Base-by-base conservation (phyloP, 2,113 vertebrate species). In the Macrotis lagotis region DNA sequence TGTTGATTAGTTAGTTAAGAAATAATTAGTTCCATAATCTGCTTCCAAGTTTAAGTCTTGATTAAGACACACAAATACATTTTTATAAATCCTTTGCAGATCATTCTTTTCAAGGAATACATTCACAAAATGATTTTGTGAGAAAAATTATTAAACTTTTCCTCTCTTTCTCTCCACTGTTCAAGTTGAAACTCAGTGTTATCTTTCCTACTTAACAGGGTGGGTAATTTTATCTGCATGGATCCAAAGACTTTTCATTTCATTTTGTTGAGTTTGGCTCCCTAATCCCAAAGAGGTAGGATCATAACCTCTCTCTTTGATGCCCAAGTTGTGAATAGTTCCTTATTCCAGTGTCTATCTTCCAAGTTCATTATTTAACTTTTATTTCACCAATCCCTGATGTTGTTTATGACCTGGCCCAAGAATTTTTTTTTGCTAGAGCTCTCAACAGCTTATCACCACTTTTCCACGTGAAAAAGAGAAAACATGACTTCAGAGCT, bases 1-100 rank as follows among this genome's bases (percentile, higher is more conserved):
- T 98, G 98, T 97, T 98, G 98, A 99, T 98, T 98, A 98, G 97
- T 98, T 98, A 98, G 98, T 98, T 98, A 98, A 98, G 92, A 98
- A 98, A 98, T 98, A 98, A 98, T 98, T 98, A 98, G 98, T 98
- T 98, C 95, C 93, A 66, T 97, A 97, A 98, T 98, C 97, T 98
- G 97, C 96, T 97, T 97, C 94, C 88, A 98, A 97, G 98, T 98
- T 97, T 97, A 97, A 98, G 97, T 95, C 97, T 97, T 98, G 98
- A 98, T 98, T 98, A 98, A 96, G 94, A 96, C 97, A 98, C 96
- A 97, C 97, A 98, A 98, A 97, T 98, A 98, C 95, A 83, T 97
- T 97, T 96, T 96, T 96, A 97, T 97, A 97, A 97, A 93, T 97
- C 90, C 97, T 98, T 97, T 90, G 95, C 96, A 95, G 96, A 96